Evolutionary conservation across 2,888 invertebrate species (phyloP), one percentile per base, ranked within the genome.

Genomic region (Campoplex capitator): DNA sequence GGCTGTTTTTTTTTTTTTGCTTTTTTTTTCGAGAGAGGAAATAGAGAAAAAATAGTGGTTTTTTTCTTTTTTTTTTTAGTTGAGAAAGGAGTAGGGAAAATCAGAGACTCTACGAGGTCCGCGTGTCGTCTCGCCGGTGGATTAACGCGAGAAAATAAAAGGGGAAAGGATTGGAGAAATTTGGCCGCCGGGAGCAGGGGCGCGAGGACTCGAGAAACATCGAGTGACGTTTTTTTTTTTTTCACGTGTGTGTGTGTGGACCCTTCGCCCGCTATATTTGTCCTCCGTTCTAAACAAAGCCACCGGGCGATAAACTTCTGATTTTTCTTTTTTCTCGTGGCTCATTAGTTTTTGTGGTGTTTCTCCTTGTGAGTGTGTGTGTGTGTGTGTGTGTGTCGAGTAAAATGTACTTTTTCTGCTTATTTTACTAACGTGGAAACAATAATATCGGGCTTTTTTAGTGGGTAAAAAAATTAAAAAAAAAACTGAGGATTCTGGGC

Each of bases 71-170:
- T 1, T 1, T 11, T 51, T 48, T 32, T 62, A 73, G 81, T 77
- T 68, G 74, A 32, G 45, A 18, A 28, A 42, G 23, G n/a, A 42
- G 54, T 16, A 23, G 51, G 32, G 58, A 70, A 85, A 78, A 78
- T 76, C 68, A 71, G 65, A 65, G 67, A 78, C 58, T 48, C 56
- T 23, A 45, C 70, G 54, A 73, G 32, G 77, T 23, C n/a, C 32
- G 67, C 35, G 65, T 80, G 38, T 80, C 80, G 86, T 86, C 86
- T 86, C 83, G 86, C 86, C 86, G 56, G 54, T 80, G 86, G 76
- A 83, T 86, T 83, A 83, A 65, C n/a, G 71, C 71, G 78, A 83
- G 54, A 74, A 74, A 74, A 35, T 38, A 74, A 56, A 56, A 13
- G 16, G 11, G 28, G 54, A 23, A 23, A 23, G 23, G 28, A 48